Percentiles rank a stretch among this genome's conserved stretches.
Evolutionary conservation across 2,888 invertebrate genomes (phyloP).

Genomic region (Eudasyphora cyanicolor): DNA sequence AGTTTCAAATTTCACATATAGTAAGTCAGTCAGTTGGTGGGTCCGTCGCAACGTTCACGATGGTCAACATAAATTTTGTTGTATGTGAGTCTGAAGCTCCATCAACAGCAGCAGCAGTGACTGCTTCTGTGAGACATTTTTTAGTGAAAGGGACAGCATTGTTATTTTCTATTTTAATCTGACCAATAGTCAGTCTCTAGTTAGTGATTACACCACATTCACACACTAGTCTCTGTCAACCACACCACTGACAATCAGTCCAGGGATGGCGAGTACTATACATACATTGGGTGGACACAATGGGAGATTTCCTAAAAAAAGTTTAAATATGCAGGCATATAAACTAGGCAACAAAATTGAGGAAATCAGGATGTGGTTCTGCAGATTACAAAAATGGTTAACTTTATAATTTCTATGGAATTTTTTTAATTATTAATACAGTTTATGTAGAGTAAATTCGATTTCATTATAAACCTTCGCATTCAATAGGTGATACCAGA

Average conservation of each 20-base stretch:
- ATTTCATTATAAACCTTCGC: too few species aligned
- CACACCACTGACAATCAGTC: background rate
- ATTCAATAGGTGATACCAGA: too few species aligned
- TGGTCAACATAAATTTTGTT: conserved; percentile 51
- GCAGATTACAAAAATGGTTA: too few species aligned
- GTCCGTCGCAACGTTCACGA: background rate
- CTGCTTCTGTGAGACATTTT: background rate
- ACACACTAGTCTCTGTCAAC: too few species aligned
- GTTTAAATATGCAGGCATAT: too few species aligned
- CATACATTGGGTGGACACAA: background rate
- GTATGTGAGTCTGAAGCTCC: background rate
- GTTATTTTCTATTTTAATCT: conserved; percentile 33
- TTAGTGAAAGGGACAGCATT: conserved; percentile 61
- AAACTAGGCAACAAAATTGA: too few species aligned
- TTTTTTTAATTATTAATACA: too few species aligned
- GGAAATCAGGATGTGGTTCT: too few species aligned
- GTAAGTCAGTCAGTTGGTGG: background rate
- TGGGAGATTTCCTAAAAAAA: conserved; percentile 17
- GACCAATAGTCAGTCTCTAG: conserved; percentile 24
- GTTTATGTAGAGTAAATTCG: too few species aligned
- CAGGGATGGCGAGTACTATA: background rate
- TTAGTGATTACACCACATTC: conserved; percentile 29
- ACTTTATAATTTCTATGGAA: too few species aligned
- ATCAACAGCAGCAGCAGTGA: background rate
- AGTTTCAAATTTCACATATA: conserved; percentile 53